Percentiles rank a stretch among this genome's conserved stretches.
phyloP scores from a whole-genome alignment of 2,888 invertebrate genomes.

The Spilarctia lutea region DNA sequence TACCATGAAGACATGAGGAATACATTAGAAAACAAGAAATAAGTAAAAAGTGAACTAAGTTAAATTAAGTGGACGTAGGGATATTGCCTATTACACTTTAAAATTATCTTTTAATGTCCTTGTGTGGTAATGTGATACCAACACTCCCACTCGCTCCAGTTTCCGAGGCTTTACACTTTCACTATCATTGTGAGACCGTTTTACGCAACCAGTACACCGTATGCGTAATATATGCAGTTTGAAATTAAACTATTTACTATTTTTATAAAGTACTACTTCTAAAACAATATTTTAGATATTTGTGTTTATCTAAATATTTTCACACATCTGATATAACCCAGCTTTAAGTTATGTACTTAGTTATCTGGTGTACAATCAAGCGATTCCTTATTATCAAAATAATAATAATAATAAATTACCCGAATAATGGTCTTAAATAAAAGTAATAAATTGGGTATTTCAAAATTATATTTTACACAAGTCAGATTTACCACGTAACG shows the following conservation, averaged over 20 bases:
- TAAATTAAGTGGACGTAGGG: constrained; percentile 33
- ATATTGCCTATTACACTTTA: constrained; percentile 45
- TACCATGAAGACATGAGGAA: no score
- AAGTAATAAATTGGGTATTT: constrained; percentile 3
- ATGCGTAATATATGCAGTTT: constrained; percentile 51
- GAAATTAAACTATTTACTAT: constrained; percentile 28
- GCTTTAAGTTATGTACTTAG: no score
- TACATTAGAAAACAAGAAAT: no score
- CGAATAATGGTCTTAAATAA: not conserved
- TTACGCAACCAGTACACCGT: constrained; percentile 70
- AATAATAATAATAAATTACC: no score
- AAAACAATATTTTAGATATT: not conserved
- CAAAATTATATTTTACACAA: no score
- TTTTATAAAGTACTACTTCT: not conserved
- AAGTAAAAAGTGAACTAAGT: constrained; percentile 28
- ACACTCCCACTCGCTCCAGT: constrained; percentile 80
- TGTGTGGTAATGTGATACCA: constrained; percentile 73
- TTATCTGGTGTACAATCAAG: no score
- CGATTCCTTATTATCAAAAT: no score
- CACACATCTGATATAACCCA: no score
- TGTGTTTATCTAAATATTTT: not conserved
- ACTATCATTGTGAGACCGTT: constrained; percentile 78
- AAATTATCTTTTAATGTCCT: constrained; percentile 74
- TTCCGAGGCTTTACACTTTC: constrained; percentile 76
- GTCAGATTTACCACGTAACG: no score